Conservation (phyloP, 2,113 vertebrate species). For the Plotosus lineatus region DNA sequence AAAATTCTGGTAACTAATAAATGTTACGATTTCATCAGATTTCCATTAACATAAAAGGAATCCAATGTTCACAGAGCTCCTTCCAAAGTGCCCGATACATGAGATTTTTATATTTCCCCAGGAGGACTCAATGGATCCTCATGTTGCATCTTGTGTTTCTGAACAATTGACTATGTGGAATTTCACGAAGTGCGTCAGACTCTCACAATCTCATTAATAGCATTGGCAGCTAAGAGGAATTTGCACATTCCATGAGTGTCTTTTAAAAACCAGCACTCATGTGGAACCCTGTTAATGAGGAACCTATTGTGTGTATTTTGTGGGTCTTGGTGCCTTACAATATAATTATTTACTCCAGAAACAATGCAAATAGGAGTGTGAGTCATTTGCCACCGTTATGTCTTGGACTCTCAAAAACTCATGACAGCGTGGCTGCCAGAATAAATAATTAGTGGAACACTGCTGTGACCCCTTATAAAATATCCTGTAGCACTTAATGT, state of each 20-base stretch:
- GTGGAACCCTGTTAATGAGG: slow-evolving; percentile 18
- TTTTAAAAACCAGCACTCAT: slow-evolving; percentile 17
- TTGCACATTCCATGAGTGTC: slow-evolving; percentile 13
- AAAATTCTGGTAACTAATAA: slow-evolving; percentile 14
- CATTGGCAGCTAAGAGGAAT: slow-evolving; percentile 10
- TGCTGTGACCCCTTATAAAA: neutral
- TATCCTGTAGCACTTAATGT: neutral
- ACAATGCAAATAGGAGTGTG: neutral
- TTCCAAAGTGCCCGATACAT: neutral
- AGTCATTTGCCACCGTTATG: neutral
- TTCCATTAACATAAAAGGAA: slow-evolving; percentile 25
- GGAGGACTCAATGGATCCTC: slow-evolving; percentile 8
- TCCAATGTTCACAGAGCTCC: slow-evolving; percentile 14
- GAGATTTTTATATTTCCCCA: slow-evolving; percentile 46
- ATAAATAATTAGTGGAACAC: neutral
- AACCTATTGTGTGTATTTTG: slow-evolving; percentile 20
- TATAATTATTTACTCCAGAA: slow-evolving; percentile 12
- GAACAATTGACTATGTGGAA: slow-evolving; percentile 10
- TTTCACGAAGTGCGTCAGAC: neutral
- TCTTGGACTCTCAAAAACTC: neutral
- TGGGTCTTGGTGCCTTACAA: slow-evolving; percentile 11
- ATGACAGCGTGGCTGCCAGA: neutral
- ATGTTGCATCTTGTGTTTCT: neutral
- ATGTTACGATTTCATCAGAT: slow-evolving; percentile 29
- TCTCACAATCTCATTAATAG: neutral